phyloP scores from a whole-genome alignment of 2,797 vertebrate genomes.

The Graptemys geographica region DNA sequence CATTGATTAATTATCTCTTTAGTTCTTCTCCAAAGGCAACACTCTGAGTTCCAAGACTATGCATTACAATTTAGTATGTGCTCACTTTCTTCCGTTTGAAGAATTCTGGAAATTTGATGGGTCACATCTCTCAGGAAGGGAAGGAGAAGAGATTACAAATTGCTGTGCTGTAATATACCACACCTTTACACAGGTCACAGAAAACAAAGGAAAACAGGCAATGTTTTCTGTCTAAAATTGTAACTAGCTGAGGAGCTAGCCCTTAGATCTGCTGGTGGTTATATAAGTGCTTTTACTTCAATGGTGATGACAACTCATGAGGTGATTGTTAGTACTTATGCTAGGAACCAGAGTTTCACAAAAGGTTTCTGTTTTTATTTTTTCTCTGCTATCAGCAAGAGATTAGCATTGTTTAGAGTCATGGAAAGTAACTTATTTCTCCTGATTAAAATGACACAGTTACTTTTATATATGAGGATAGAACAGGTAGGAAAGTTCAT shows the following conservation, averaged over 20 bases:
- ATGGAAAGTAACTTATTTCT: constrained; percentile 4
- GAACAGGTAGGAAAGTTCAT: constrained; percentile 3
- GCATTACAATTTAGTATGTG: not conserved
- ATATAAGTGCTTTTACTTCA: not conserved
- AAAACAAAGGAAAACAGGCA: not conserved
- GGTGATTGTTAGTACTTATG: not conserved
- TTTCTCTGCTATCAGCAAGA: constrained; percentile 27
- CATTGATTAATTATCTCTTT: constrained; percentile 74
- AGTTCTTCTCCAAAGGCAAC: constrained; percentile 65
- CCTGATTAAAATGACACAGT: constrained; percentile 45
- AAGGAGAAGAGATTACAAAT: not conserved
- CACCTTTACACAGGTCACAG: not conserved
- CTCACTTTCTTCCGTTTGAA: constrained; percentile 11
- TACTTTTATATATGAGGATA: constrained; percentile 8
- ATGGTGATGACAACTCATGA: rapidly evolving
- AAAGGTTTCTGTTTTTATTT: not conserved
- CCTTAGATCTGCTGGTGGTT: not conserved
- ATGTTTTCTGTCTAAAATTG: not conserved
- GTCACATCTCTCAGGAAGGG: not conserved
- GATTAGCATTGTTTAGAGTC: constrained; percentile 4
- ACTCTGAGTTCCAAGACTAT: constrained; percentile 39
- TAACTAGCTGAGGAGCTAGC: not conserved
- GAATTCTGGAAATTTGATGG: not conserved
- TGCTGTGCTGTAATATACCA: not conserved
- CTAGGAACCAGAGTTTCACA: not conserved